Evolutionary conservation across 2,113 vertebrate species (phyloP).

Genomic region (Vulpes ferrilata): DNA sequence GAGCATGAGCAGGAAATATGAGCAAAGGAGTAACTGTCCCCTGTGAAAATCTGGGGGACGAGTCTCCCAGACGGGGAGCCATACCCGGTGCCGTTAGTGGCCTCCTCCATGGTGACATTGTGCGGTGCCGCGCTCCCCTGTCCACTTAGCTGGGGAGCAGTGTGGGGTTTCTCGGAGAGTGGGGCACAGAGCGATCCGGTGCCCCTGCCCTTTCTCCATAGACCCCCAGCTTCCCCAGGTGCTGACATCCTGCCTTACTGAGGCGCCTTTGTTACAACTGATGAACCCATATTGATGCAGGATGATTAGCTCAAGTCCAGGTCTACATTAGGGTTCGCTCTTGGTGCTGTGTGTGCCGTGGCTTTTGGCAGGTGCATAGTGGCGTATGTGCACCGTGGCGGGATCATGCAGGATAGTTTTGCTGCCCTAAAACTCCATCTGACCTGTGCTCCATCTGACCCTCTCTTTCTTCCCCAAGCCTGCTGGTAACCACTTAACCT

Average conservation of each 20-base stretch:
- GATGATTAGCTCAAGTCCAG: no score
- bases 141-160: not conserved
- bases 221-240: fast-evolving
- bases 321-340: not conserved
- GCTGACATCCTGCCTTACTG: fast-evolving
- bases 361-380: not conserved
- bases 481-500: not conserved
- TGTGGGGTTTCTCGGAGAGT: not conserved
- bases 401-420: not conserved
- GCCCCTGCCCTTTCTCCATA: not conserved
- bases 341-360: fast-evolving
- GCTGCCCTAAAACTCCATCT: fast-evolving
- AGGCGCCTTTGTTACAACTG: no score
- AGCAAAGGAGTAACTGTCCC: not conserved
- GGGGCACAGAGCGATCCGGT: not conserved
- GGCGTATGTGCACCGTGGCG: fast-evolving
- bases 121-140: no score
- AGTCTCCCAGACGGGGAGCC: not conserved
- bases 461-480: not conserved
- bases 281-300: not conserved
- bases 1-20: not conserved
- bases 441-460: fast-evolving
- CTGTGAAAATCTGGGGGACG: not conserved
- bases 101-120: no score
- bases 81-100: no score